Conservation (phyloP, 2,113 vertebrate species). For the Xenopus tropicalis region UCB_Xtro_10.0 CM004450.2:127878501-127879000, state of each 20-base stretch:
- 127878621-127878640: conserved; percentile 19
- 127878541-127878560: conserved; percentile 14
- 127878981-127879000: too few species aligned
- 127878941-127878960: too few species aligned
- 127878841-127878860: too few species aligned
- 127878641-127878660: conserved; percentile 19
- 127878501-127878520: too few species aligned
- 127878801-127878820: too few species aligned
- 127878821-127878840: too few species aligned
- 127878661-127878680: conserved; percentile 23
- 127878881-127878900: too few species aligned
- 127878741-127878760: conserved; percentile 12
- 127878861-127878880: too few species aligned
- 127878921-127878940: too few species aligned
- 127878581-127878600: not conserved
- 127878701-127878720: conserved; percentile 27
- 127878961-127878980: too few species aligned
- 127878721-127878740: conserved; percentile 3
- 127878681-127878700: conserved; percentile 22
- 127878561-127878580: conserved; percentile 1
- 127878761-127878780: not conserved
- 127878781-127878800: too few species aligned
- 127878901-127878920: too few species aligned
- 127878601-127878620: conserved; percentile 12
- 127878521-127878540: not conserved